Conservation (phyloP, 1,140 invertebrate genomes). For the Platyscapa corneri region DNA sequence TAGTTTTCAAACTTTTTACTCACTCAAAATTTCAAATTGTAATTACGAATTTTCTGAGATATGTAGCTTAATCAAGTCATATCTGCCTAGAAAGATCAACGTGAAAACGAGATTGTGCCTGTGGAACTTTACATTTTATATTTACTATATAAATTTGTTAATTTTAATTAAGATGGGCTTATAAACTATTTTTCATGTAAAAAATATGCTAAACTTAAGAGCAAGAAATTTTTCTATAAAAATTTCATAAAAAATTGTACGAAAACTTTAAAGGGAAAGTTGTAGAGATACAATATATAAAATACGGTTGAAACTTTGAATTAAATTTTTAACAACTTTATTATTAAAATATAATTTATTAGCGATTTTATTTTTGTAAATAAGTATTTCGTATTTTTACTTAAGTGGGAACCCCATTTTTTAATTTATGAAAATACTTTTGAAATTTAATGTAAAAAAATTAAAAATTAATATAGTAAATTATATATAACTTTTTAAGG, state of each 20-base stretch:
- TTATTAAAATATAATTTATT: not conserved
- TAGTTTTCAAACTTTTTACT: constrained; percentile 1
- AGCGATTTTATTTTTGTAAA: not conserved
- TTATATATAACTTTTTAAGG: not conserved
- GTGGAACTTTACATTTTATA: constrained; percentile 30
- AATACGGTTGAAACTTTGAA: not conserved
- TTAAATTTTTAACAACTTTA: not conserved
- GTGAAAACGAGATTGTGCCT: constrained; percentile 32
- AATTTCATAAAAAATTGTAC: not conserved
- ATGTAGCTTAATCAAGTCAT: constrained; percentile 38
- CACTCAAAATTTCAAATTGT: constrained; percentile 44
- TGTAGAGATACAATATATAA: not conserved
- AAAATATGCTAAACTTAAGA: not conserved
- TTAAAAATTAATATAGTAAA: not conserved
- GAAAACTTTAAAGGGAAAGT: not conserved
- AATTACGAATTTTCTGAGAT: constrained; percentile 46
- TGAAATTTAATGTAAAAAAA: no score
- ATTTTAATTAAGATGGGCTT: not conserved
- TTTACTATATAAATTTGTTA: constrained; percentile 21
- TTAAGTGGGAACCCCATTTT: not conserved
- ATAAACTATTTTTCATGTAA: constrained; percentile 31
- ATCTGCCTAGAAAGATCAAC: constrained; percentile 12
- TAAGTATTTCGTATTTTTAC: not conserved
- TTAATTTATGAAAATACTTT: not conserved
- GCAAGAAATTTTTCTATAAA: not conserved